Evolutionary conservation across 1,140 invertebrate species (phyloP).

Genomic region (Pseudobourletiella spinata): DNA sequence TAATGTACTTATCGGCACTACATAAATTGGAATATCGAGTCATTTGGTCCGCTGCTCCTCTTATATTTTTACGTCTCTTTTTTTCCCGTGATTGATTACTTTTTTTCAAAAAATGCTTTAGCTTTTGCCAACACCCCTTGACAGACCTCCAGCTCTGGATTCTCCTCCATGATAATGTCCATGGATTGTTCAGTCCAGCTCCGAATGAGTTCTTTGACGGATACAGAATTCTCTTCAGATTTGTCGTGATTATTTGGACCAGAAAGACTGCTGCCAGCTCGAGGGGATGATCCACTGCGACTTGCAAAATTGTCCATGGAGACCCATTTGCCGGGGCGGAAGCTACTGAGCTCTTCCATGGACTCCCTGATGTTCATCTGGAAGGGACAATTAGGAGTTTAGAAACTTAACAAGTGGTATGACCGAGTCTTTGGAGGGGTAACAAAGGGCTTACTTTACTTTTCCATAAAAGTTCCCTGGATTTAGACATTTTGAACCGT

Average conservation of each 20-base stretch:
- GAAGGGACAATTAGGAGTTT: neutral
- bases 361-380: constrained; percentile 7
- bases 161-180: constrained; percentile 8
- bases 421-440: no score
- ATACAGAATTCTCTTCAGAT: neutral
- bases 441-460: constrained; percentile 29
- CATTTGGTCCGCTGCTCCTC: neutral
- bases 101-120: neutral
- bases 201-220: neutral
- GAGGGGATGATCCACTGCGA: neutral
- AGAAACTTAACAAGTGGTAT: neutral
- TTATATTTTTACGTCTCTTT: neutral
- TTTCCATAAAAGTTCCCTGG: constrained; percentile 33
- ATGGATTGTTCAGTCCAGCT: neutral
- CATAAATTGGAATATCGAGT: no score
- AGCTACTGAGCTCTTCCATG: constrained; percentile 4
- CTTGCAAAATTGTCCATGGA: constrained; percentile 9
- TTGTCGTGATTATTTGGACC: neutral
- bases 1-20: no score
- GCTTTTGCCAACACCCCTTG: neutral
- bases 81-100: neutral
- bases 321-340: neutral
- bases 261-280: neutral
- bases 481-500: constrained; percentile 29
- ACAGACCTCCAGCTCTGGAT: constrained; percentile 3